phyloP scores from a whole-genome alignment of 2,113 vertebrate genomes.

The Loxodonta africana region DNA sequence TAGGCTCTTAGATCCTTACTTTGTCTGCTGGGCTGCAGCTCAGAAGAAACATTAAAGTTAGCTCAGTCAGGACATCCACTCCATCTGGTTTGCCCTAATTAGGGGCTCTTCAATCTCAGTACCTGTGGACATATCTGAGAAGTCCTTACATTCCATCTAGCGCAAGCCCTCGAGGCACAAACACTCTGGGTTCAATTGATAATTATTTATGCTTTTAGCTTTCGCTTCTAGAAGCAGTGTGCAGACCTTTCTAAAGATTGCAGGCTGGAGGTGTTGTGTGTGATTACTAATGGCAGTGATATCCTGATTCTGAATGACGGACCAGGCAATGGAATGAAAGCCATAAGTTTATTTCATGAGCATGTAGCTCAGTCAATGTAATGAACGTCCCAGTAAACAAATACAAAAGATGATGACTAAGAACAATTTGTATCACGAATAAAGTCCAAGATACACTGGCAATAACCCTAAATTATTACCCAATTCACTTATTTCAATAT shows the following conservation, averaged over 20 bases:
- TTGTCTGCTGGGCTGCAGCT: not conserved
- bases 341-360: not conserved
- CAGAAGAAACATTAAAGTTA: too few species aligned
- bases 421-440: not conserved
- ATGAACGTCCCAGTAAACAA: not conserved
- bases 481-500: not conserved
- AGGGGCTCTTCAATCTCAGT: not conserved
- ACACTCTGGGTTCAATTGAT: not conserved
- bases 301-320: not conserved
- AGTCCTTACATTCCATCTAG: not conserved
- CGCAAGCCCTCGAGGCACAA: not conserved
- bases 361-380: not conserved
- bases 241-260: not conserved
- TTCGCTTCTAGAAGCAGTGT: not conserved
- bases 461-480: not conserved
- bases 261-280: not conserved
- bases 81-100: not conserved
- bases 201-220: not conserved
- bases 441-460: too few species aligned
- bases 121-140: too few species aligned
- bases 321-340: not conserved
- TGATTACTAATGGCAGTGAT: not conserved
- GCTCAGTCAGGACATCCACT: not conserved
- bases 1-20: not conserved
- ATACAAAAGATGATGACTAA: not conserved